Conservation (phyloP, 1,140 invertebrate species). For the Eupristina koningsbergeri region DNA sequence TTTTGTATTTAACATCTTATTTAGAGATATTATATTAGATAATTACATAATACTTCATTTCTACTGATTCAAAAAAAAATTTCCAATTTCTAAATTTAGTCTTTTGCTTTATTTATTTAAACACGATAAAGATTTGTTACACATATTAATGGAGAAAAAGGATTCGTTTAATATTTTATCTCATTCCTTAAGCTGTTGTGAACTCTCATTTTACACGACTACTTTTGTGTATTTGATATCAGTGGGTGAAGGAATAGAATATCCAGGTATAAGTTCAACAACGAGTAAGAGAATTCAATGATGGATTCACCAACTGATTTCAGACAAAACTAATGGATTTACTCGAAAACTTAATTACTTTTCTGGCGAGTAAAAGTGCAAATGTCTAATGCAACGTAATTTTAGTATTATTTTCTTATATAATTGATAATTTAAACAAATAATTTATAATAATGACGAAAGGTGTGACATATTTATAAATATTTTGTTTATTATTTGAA, state of each 20-base stretch:
- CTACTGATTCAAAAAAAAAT: too few relatives aligned
- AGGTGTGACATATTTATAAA: too few relatives aligned
- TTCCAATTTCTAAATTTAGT: too few relatives aligned
- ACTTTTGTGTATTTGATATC: slow-evolving; percentile 18
- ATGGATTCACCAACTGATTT: not conserved
- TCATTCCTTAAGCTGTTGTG: slow-evolving; percentile 48
- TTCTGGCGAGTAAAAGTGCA: not conserved
- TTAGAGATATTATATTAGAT: too few relatives aligned
- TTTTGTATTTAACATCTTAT: too few relatives aligned
- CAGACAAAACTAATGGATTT: not conserved
- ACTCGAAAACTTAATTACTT: slow-evolving; percentile 25
- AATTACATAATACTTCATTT: too few relatives aligned
- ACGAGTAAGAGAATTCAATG: slow-evolving; percentile 6
- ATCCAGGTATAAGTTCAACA: not conserved
- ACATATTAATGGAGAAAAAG: not conserved
- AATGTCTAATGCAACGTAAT: not conserved
- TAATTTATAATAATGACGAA: too few relatives aligned
- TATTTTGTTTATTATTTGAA: too few relatives aligned
- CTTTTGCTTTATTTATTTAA: not conserved
- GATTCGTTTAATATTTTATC: not conserved
- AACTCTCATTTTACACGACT: slow-evolving; percentile 54
- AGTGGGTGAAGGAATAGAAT: not conserved
- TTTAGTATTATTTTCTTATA: not conserved
- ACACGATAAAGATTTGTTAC: not conserved
- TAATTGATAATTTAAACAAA: too few relatives aligned